phyloP scores from a whole-genome alignment of 1,140 invertebrate species.

The Drosophila parabipectinata region DNA sequence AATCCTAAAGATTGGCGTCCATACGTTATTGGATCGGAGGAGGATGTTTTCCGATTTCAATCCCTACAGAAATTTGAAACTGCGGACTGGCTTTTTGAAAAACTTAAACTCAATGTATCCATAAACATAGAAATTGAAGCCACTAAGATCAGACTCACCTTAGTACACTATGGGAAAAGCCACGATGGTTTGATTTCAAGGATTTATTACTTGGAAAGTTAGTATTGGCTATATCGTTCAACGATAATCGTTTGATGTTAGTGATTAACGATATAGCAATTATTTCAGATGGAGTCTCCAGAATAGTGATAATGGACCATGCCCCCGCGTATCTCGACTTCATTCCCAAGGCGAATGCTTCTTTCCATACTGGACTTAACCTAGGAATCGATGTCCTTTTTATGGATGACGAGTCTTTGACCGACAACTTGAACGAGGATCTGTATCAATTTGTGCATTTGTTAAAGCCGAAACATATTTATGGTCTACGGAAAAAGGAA shows the following conservation, averaged over 20 bases:
- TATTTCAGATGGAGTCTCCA: conserved; percentile 36
- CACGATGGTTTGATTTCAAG: background rate
- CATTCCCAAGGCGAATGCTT: conserved; percentile 38
- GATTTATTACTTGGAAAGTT: conserved; percentile 51
- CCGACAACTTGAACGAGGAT: conserved; percentile 13
- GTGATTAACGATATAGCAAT: background rate
- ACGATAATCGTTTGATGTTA: too few relatives aligned
- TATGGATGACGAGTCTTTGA: conserved; percentile 34
- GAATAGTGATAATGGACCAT: conserved; percentile 41
- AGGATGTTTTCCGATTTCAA: conserved; percentile 18
- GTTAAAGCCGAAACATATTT: conserved; percentile 46
- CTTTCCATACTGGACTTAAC: conserved; percentile 21
- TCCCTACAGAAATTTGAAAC: background rate
- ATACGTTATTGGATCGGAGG: conserved; percentile 34
- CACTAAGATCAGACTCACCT: conserved; percentile 24
- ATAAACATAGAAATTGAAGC: conserved; percentile 2
- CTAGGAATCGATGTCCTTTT: conserved; percentile 58
- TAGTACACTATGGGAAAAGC: conserved; percentile 35
- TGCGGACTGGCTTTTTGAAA: background rate
- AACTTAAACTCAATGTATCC: conserved; percentile 16
- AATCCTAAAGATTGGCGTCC: conserved; percentile 35
- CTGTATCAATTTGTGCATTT: conserved; percentile 42
- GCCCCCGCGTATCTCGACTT: conserved; percentile 44
- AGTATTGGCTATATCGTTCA: background rate
- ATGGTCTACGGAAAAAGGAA: conserved; percentile 26